Percentiles rank a stretch among this genome's conserved stretches.
These are phyloP conservation scores for Drosophila lini DNA, from an alignment of 1,140 invertebrate genomes.

Conservation along the genomic window DNA sequence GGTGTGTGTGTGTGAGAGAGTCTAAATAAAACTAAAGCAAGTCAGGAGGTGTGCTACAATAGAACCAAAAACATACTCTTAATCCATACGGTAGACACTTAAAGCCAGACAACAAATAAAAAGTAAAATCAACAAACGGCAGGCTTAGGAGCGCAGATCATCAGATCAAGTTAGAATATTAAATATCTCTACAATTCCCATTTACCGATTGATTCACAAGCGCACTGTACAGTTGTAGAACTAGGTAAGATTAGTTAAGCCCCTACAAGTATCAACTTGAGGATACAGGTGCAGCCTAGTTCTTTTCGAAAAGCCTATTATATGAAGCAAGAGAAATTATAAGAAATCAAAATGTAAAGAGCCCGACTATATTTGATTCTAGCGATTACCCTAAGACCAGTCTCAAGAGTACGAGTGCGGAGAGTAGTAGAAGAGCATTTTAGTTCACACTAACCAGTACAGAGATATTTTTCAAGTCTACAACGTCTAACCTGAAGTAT, in stretches of 20 bases:
- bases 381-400: slow-evolving; percentile 9
- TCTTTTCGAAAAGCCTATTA: not conserved
- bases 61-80: slow-evolving; percentile 42
- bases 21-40: slow-evolving; percentile 59
- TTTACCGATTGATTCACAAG: slow-evolving; percentile 24
- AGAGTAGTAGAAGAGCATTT: slow-evolving; percentile 28
- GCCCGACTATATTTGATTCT: not conserved
- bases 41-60: slow-evolving; percentile 48
- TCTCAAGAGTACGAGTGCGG: not conserved
- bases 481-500: slow-evolving; percentile 83
- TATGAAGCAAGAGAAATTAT: not conserved
- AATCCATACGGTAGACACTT: slow-evolving; percentile 36
- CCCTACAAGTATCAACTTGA: slow-evolving; percentile 4
- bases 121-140: slow-evolving; percentile 12
- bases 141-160: not conserved
- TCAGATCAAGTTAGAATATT: slow-evolving; percentile 7
- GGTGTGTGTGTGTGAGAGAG: slow-evolving; percentile 30
- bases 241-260: slow-evolving; percentile 27
- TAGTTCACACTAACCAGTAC: slow-evolving; percentile 58
- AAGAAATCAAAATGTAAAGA: not conserved
- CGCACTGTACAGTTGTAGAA: slow-evolving; percentile 9
- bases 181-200: slow-evolving; percentile 12
- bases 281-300: not conserved
- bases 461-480: slow-evolving; percentile 50
- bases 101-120: slow-evolving; percentile 38